Base-by-base conservation (phyloP, 2,113 vertebrate genomes). In the Ceyx cyanopectus region DNA sequence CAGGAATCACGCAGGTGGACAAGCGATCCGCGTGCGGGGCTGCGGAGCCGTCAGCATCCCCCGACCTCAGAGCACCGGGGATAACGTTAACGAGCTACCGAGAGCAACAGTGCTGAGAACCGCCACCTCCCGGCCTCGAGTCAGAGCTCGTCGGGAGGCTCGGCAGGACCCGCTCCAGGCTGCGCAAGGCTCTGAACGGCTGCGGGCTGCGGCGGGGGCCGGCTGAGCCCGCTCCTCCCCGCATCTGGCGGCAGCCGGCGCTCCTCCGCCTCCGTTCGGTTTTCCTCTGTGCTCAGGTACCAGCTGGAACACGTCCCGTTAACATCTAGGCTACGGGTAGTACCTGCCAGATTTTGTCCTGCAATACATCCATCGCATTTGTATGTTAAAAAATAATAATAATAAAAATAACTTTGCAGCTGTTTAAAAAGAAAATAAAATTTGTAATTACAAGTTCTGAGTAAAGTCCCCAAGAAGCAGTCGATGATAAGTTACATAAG, bases 1-100 rank as follows among this genome's bases (percentile, higher is more conserved):
- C 1, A 2, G 13, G 54, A 7, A 22, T 12, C 27, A 6, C 5
- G 4, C 5, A 5, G 50, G 13, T 1, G 1, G 7, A 15, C 22
- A 51, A 14, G 23, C 12, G 3, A 3, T 16, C 10, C 4, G 1
- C 17, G 17, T 1, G 26, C 3, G 6, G 1, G 16, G 16, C 48
- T 10, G 4, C 51, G 2, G 23, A 3, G 40, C 11, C 18, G 34
- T 4, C 30, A 6, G 20, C 3, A 1, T 21, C 3, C 0, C 9
- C 3, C n/a, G 5, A 20, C 3, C 18, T 45, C 27, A 14, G 16
- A 17, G 8, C 40, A 1, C 1, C 4, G 6, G 54, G 30, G 30
- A 8, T 50, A 7, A 66, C 40, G 26, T 27, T 8, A 7, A 30
- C 3, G 53, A 67, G 4, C 30, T 7, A 2, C 16, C 0, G 4